Evolutionary conservation across 2,888 invertebrate species (phyloP), one percentile per base, ranked within the genome.

Genomic region (Flexamia atlantica): DNA sequence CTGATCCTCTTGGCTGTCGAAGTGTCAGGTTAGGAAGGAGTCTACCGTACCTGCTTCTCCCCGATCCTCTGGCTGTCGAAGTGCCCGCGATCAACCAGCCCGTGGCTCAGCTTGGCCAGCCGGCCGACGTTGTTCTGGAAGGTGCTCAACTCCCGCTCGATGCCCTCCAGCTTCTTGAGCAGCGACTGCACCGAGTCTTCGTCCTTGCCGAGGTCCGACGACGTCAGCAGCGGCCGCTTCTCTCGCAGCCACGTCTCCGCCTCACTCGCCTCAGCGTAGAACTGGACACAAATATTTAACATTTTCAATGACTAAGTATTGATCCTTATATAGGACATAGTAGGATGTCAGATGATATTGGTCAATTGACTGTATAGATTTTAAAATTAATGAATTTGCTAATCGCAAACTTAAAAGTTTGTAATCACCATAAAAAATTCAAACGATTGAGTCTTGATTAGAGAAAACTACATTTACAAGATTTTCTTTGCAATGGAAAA

Each of bases 211-310:
- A 95, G 94, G 89, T 98, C 98, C 10, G 92, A 91, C 0, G 95
- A 95, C 0, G 93, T 92, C 40, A 97, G 90, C 70, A 95, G 92
- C 0, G 96, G 95, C 23, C 94, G 93, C 86, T 97, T 97, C 88
- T 98, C 98, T 64, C 93, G 92, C 88, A 99, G 95, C 98, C 98
- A 99, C n/a, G 95, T 94, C 88, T 97, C 96, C 0, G 97, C 96
- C 90, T 99, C 99, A 0, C 94, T 92, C 2, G 97, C 95, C 90
- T 99, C 98, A 0, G 97, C 95, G 87, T 97, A 95, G 89, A 98
- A 97, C 94, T 96, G 90, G 83, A 90, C 89, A 30, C 50, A 50
- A 50, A 9, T 14, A 50, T 50, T 46, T n/a, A n/a, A n/a, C n/a
- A n/a, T n/a, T n/a, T n/a, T n/a, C n/a, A n/a, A n/a, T n/a, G n/a